Percentiles rank a stretch among this genome's conserved stretches.
These are phyloP conservation scores for Stenurella melanura DNA, from an alignment of 2,888 invertebrate species.

Conservation along the genomic window DNA sequence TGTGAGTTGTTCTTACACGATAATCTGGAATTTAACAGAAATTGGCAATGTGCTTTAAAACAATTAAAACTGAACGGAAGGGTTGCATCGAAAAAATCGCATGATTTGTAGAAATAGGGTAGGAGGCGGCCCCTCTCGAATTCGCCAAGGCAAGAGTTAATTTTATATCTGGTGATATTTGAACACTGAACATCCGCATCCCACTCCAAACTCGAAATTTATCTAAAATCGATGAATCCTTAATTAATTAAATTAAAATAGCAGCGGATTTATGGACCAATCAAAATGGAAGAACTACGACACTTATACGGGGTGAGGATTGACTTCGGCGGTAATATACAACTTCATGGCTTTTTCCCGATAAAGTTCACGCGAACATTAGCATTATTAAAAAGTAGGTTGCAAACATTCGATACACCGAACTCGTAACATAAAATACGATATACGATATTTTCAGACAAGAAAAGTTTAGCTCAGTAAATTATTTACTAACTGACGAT, in stretches of 20 bases:
- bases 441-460: too few species aligned
- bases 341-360: background rate
- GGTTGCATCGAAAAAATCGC: conserved; percentile 68
- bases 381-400: conserved; percentile 6
- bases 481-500: too few species aligned
- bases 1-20: conserved; percentile 42
- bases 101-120: conserved; percentile 71
- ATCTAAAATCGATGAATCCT: conserved; percentile 58
- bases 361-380: background rate
- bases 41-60: conserved; percentile 71
- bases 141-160: conserved; percentile 58
- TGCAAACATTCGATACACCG: background rate
- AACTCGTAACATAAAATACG: background rate
- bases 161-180: conserved; percentile 60
- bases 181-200: conserved; percentile 58
- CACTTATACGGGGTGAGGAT: background rate
- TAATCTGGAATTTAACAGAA: conserved; percentile 61
- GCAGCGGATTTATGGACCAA: conserved; percentile 54
- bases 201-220: conserved; percentile 53
- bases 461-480: too few species aligned
- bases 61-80: conserved; percentile 70
- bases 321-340: background rate
- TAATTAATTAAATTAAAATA: conserved; percentile 60
- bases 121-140: conserved; percentile 59
- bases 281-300: conserved; percentile 13